Percentiles rank a stretch among this genome's conserved stretches.
phyloP scores from a whole-genome alignment of 2,113 vertebrate genomes.

The Gobius niger region DNA sequence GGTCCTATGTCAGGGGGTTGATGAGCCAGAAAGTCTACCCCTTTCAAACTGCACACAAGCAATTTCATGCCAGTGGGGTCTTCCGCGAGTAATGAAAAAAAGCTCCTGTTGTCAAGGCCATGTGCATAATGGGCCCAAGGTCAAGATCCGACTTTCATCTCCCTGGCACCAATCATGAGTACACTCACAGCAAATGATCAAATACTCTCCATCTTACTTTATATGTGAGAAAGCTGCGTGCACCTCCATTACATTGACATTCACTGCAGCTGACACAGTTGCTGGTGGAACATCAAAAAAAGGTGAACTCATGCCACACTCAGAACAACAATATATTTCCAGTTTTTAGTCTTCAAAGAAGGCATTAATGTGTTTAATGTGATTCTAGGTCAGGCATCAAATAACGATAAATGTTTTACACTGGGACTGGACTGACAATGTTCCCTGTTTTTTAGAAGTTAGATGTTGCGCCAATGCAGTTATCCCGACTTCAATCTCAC shows the following conservation, averaged over 20 bases:
- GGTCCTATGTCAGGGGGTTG: constrained; percentile 54
- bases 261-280: constrained; percentile 12
- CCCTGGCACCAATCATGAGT: constrained; percentile 1
- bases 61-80: constrained; percentile 54
- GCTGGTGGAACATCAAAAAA: too few relatives aligned
- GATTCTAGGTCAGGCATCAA: too few relatives aligned
- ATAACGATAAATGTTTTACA: too few relatives aligned
- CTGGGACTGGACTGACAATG: too few relatives aligned
- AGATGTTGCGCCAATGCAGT: too few relatives aligned
- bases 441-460: too few relatives aligned
- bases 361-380: too few relatives aligned
- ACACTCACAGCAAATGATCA: not conserved
- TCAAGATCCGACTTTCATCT: constrained; percentile 32
- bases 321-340: too few relatives aligned
- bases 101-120: constrained; percentile 45
- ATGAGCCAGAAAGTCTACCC: constrained; percentile 46
- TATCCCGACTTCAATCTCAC: too few relatives aligned
- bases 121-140: constrained; percentile 31
- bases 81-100: constrained; percentile 41
- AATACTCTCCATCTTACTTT: not conserved
- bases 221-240: constrained; percentile 2
- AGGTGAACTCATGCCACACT: too few relatives aligned
- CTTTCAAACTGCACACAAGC: constrained; percentile 29
- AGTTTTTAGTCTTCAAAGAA: too few relatives aligned
- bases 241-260: constrained; percentile 16